Base-by-base conservation (phyloP, 2,797 vertebrate species). In the Molossus alvarezi region DNA sequence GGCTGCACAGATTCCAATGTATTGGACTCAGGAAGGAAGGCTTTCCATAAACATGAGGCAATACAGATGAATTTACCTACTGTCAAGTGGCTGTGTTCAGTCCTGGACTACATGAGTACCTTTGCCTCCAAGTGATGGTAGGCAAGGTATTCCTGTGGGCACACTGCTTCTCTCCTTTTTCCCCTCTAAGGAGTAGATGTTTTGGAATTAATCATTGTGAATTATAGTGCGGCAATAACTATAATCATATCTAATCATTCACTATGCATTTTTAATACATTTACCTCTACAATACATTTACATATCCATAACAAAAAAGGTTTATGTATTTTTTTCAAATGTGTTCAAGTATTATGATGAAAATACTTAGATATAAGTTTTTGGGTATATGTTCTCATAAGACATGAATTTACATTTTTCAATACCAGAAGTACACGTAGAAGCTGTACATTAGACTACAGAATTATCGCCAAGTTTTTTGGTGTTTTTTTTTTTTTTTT, bases 51-150 rank as follows among this genome's bases (percentile, higher is more conserved):
- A 97, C 87, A 94, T 65, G 87, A 97, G 92, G 80, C 87, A 64
- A 90, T 76, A 33, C 33, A 45, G 88, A 97, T 90, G 95, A 93
- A 82, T 96, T 97, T 97, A 92, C 90, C 89, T 89, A 94, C 94
- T 95, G 87, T 14, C 57, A 93, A 97, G 96, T 98, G 97, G 97
- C 97, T 97, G 97, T 98, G 97, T 80, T 97, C 95, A 94, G 33
- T 82, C 89, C 60, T 83, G 82, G 95, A 27, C 86, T 91, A 94
- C 95, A 96, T 58, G 65, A 92, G 88, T 97, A 72, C 96, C 95
- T 93, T 80, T 97, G 29, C 72, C 85, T 33, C 65, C 69, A 75
- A 95, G 79, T 62, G 13, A 87, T 79, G 93, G 69, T 14, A 94
- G 45, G 41, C 53, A n/a, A 60, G 88, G 77, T 1, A n/a, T 85